phyloP scores from a whole-genome alignment of 1,140 invertebrate species.

The Drosophila sp. region DNA sequence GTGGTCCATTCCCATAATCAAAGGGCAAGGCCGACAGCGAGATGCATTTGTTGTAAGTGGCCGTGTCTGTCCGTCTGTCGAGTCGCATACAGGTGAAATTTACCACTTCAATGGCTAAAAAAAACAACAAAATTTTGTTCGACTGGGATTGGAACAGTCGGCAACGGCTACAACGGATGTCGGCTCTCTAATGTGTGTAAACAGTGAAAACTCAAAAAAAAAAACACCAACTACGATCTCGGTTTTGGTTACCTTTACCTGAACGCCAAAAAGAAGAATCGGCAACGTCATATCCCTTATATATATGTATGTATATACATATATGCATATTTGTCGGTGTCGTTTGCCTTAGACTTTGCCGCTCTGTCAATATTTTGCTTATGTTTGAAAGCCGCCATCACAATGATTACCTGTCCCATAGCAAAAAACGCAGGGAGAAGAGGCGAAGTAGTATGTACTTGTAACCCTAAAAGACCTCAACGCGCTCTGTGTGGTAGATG shows the following conservation, averaged over 20 bases:
- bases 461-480: conserved; percentile 27
- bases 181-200: conserved; percentile 68
- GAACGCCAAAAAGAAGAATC: conserved; percentile 46
- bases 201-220: conserved; percentile 53
- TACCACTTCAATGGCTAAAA: conserved; percentile 79
- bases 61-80: conserved; percentile 63
- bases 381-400: conserved; percentile 56
- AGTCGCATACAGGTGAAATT: conserved; percentile 79
- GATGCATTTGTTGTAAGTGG: conserved; percentile 80
- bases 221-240: conserved; percentile 19
- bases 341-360: conserved; percentile 72
- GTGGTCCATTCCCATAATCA: conserved; percentile 70
- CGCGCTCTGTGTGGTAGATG: conserved; percentile 76
- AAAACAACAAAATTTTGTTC: conserved; percentile 63
- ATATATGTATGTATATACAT: conserved; percentile 50
- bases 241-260: conserved; percentile 40
- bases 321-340: conserved; percentile 57
- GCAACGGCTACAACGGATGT: conserved; percentile 72
- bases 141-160: conserved; percentile 73
- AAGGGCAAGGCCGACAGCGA: conserved; percentile 62
- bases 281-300: conserved; percentile 67
- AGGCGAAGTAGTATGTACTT: conserved; percentile 13
- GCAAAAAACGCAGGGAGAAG: conserved; percentile 36
- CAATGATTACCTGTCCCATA: conserved; percentile 67
- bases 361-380: conserved; percentile 82